Conservation (phyloP, 2,888 invertebrate genomes). For the Stictocephala bisonia region DNA sequence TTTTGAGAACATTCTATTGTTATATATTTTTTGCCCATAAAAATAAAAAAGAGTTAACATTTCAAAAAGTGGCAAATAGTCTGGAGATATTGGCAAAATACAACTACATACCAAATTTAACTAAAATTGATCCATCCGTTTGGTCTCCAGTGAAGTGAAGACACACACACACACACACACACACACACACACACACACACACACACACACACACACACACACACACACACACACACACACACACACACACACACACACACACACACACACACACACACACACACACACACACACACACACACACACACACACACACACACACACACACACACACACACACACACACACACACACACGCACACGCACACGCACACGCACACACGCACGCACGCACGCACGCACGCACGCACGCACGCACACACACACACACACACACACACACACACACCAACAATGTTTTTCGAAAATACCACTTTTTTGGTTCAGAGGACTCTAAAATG, state of each 20-base stretch:
- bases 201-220: neutral
- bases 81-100: too few species aligned
- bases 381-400: neutral
- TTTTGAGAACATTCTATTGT: too few species aligned
- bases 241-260: neutral
- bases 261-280: neutral
- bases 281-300: neutral
- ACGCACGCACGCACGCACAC: neutral
- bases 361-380: neutral
- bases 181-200: neutral
- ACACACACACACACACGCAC: neutral
- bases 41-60: too few species aligned
- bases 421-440: too few species aligned
- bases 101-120: too few species aligned
- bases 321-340: neutral
- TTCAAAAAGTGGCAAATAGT: too few species aligned
- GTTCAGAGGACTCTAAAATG: too few species aligned
- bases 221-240: neutral
- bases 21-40: too few species aligned
- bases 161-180: neutral
- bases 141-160: neutral
- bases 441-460: too few species aligned
- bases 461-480: too few species aligned
- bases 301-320: neutral
- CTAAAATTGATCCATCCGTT: too few species aligned